Evolutionary conservation across 2,888 invertebrate genomes (phyloP).

Genomic region (Steromphala cineraria): DNA sequence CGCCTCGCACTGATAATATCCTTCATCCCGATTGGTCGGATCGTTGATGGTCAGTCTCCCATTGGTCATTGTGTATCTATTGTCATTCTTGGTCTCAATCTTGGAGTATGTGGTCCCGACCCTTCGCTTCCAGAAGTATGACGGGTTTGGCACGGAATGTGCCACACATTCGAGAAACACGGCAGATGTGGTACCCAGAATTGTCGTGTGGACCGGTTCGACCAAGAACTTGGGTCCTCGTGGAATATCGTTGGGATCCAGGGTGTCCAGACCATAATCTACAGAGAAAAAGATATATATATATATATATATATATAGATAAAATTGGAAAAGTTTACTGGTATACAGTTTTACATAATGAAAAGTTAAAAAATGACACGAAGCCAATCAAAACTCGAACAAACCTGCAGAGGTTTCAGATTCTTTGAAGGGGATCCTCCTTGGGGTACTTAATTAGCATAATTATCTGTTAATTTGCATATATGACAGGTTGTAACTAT

Average conservation of each 20-base stretch:
- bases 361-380: no score
- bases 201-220: constrained; percentile 43
- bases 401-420: no score
- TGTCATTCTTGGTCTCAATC: constrained; percentile 16
- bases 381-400: no score
- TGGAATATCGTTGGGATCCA: constrained; percentile 35
- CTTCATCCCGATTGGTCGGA: constrained; percentile 55
- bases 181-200: constrained; percentile 34
- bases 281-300: constrained; percentile 3
- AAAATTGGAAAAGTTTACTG: background rate
- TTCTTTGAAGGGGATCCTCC: no score
- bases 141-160: constrained; percentile 49
- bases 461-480: no score
- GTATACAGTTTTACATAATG: no score
- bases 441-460: no score
- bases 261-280: constrained; percentile 48
- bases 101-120: background rate
- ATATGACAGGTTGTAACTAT: no score
- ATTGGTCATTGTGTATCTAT: constrained; percentile 62
- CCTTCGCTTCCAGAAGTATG: constrained; percentile 52
- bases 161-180: constrained; percentile 56
- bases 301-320: background rate
- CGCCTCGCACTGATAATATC: constrained; percentile 66
- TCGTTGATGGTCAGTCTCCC: constrained; percentile 64
- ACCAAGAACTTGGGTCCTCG: constrained; percentile 45